Conservation (phyloP, 2,888 invertebrate genomes). For the Shargacucullia verbasci region DNA sequence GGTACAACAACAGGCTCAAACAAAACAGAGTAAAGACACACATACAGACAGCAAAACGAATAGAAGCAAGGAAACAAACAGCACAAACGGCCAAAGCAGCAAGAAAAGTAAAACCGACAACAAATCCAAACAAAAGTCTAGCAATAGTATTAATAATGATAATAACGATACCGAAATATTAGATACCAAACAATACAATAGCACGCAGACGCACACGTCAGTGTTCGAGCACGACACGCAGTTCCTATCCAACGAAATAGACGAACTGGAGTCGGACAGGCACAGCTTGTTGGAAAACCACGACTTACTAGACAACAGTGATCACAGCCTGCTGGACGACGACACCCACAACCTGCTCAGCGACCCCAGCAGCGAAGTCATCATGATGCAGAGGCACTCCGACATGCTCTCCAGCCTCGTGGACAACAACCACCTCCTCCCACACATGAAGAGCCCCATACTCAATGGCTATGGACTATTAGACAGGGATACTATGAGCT, state of each 20-base stretch:
- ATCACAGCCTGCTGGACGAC: constrained; percentile 82
- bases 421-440: constrained; percentile 77
- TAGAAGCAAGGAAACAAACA: constrained; percentile 81
- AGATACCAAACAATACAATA: constrained; percentile 53
- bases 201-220: constrained; percentile 64
- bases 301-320: constrained; percentile 82
- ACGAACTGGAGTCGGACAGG: constrained; percentile 85
- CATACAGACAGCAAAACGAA: constrained; percentile 79
- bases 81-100: constrained; percentile 80
- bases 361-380: constrained; percentile 76
- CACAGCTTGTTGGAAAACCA: constrained; percentile 85
- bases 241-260: constrained; percentile 80
- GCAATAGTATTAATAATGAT: constrained; percentile 79
- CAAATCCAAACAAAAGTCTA: constrained; percentile 88
- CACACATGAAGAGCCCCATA: constrained; percentile 76
- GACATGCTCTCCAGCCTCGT: constrained; percentile 81
- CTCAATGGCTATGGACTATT: constrained; percentile 81
- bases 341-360: constrained; percentile 80
- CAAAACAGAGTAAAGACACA: constrained; percentile 81
- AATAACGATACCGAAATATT: constrained; percentile 71
- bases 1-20: constrained; percentile 81
- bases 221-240: constrained; percentile 80
- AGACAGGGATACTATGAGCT: constrained; percentile 77
- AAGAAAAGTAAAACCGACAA: constrained; percentile 85
- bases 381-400: constrained; percentile 82